Evolutionary conservation across 2,888 invertebrate species (phyloP).

Genomic region (Apamea crenata): DNA sequence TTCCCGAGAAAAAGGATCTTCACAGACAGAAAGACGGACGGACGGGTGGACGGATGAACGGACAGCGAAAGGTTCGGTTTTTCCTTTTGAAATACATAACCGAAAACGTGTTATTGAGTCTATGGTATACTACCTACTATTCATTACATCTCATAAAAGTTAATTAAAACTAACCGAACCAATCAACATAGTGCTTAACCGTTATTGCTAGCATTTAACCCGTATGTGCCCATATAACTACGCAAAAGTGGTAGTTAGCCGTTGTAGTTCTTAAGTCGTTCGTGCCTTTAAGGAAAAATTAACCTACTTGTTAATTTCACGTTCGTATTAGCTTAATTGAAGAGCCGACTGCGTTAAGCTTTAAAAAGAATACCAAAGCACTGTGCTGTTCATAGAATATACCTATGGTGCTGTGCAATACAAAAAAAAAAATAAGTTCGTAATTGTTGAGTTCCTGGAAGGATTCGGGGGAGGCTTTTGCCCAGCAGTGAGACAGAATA

Average conservation of each 20-base stretch:
- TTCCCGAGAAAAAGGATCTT: no score
- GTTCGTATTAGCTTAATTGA: background rate
- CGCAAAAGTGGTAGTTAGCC: conserved; percentile 6
- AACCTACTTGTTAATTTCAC: background rate
- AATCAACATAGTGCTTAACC: conserved; percentile 4
- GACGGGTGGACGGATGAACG: no score
- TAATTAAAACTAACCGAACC: conserved; percentile 24
- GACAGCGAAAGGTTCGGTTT: no score
- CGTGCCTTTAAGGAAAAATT: background rate
- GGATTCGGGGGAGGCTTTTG: no score
- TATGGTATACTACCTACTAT: background rate
- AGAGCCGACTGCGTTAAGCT: no score
- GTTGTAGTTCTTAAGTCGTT: conserved; percentile 2
- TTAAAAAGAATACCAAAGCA: background rate
- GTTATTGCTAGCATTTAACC: background rate
- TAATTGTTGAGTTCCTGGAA: no score
- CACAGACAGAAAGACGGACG: no score
- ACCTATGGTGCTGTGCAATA: no score
- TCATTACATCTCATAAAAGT: conserved; percentile 34
- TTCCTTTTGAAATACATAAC: no score
- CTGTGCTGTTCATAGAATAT: no score
- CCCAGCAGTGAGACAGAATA: no score
- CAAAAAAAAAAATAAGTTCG: no score
- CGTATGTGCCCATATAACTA: background rate
- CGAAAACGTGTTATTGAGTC: background rate